phyloP scores from a whole-genome alignment of 2,797 vertebrate species.

The Spinus olivaceus region DNA sequence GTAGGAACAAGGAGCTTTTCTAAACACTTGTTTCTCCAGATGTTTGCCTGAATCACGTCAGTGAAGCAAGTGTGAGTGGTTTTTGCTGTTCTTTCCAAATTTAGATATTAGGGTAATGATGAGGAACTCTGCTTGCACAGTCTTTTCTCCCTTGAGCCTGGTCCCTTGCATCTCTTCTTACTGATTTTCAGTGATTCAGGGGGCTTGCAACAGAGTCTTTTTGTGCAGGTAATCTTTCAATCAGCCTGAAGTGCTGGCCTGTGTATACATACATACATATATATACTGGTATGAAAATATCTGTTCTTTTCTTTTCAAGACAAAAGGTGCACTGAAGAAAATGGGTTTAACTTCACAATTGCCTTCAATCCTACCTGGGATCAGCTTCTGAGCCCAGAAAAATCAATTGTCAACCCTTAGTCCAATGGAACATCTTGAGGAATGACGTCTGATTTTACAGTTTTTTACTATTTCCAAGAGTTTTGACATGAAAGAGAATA shows the following conservation, averaged over 20 bases:
- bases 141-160: background rate
- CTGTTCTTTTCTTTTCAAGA: background rate
- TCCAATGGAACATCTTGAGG: background rate
- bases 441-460: background rate
- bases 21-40: background rate
- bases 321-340: background rate
- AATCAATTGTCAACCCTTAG: background rate
- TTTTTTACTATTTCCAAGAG: background rate
- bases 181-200: background rate
- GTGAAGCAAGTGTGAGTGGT: background rate
- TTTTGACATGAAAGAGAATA: background rate
- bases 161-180: background rate
- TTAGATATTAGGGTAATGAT: background rate
- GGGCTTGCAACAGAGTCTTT: background rate
- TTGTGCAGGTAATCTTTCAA: background rate
- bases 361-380: background rate
- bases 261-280: background rate
- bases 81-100: background rate
- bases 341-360: background rate
- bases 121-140: background rate
- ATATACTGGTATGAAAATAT: background rate
- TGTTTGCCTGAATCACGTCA: background rate
- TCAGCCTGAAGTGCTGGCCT: background rate
- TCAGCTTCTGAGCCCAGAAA: constrained; percentile 19
- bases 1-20: background rate